Percentiles rank a stretch among this genome's conserved stretches.
Evolutionary conservation across 2,113 vertebrate species (phyloP).

Genomic region (Phrynocephalus versicolor): DNA sequence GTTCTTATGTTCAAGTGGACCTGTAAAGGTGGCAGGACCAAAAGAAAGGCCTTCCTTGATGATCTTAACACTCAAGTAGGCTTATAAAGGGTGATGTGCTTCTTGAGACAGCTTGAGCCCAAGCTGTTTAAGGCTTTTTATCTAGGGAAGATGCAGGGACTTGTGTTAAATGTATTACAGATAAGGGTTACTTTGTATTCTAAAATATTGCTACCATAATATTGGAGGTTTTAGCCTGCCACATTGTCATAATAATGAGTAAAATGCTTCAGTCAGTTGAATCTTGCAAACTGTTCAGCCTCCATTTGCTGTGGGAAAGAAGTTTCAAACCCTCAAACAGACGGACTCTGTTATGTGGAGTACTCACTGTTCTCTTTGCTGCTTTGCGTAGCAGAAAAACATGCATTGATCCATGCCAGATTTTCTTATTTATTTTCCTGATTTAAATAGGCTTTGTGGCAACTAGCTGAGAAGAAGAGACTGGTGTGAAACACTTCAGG

Average conservation of each 20-base stretch:
- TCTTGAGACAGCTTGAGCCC: no score
- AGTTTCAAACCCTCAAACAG: constrained; percentile 10
- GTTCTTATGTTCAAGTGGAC: no score
- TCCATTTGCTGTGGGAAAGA: neutral
- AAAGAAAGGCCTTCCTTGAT: no score
- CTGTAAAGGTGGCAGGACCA: no score
- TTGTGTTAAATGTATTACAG: neutral
- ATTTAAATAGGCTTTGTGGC: constrained; percentile 1
- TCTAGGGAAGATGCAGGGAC: neutral
- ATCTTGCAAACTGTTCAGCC: constrained; percentile 12
- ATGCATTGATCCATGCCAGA: neutral
- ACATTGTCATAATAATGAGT: constrained; percentile 20
- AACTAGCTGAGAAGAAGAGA: neutral
- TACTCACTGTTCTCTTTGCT: constrained; percentile 17
- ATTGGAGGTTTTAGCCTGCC: constrained; percentile 3
- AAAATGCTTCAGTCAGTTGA: neutral
- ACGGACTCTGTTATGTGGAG: constrained; percentile 14
- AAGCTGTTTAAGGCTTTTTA: no score
- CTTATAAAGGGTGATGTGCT: no score
- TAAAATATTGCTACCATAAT: constrained; percentile 10
- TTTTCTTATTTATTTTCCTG: constrained; percentile 32
- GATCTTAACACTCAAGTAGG: no score
- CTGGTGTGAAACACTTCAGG: no score
- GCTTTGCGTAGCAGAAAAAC: constrained; percentile 19
- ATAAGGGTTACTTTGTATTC: neutral